A percentile compares a stretch with the other conserved stretches of the same genome.
Conservation (phyloP, 2,888 invertebrate genomes). For the Ichneumoninae sp. region DNA sequence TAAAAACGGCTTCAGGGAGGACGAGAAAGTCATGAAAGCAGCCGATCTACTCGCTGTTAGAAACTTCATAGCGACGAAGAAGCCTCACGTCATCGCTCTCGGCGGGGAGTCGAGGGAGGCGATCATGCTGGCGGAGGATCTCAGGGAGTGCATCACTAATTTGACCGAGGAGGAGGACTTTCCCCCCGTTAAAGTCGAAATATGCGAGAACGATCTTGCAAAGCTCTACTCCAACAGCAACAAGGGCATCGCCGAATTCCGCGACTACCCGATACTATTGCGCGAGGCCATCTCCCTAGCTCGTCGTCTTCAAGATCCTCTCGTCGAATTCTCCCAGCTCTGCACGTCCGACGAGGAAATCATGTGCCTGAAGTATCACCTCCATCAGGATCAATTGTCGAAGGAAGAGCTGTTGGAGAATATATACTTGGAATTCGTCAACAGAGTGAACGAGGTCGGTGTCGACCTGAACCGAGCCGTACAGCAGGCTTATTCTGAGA, state of each 20-base stretch:
- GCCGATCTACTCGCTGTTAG: constrained; percentile 89
- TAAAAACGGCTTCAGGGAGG: constrained; percentile 89
- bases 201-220: constrained; percentile 97
- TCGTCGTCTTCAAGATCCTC: constrained; percentile 96
- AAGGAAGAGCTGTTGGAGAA: constrained; percentile 95
- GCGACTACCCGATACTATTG: constrained; percentile 96
- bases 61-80: constrained; percentile 94
- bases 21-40: constrained; percentile 89
- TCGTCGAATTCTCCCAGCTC: constrained; percentile 97
- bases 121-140: constrained; percentile 91
- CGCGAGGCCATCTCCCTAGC: constrained; percentile 97
- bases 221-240: constrained; percentile 96
- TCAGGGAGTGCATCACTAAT: constrained; percentile 90
- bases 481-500: constrained; percentile 93
- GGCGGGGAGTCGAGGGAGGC: constrained; percentile 97
- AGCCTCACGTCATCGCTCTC: constrained; percentile 96
- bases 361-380: constrained; percentile 96
- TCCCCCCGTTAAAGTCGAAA: constrained; percentile 94
- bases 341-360: constrained; percentile 99
- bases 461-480: constrained; percentile 98
- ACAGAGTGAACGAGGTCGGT: constrained; percentile 98
- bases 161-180: constrained; percentile 94
- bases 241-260: constrained; percentile 93
- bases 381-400: constrained; percentile 91
- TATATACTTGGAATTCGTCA: constrained; percentile 95